Conservation (phyloP, 2,797 vertebrate species). For the Melanotaenia nigrans region DNA sequence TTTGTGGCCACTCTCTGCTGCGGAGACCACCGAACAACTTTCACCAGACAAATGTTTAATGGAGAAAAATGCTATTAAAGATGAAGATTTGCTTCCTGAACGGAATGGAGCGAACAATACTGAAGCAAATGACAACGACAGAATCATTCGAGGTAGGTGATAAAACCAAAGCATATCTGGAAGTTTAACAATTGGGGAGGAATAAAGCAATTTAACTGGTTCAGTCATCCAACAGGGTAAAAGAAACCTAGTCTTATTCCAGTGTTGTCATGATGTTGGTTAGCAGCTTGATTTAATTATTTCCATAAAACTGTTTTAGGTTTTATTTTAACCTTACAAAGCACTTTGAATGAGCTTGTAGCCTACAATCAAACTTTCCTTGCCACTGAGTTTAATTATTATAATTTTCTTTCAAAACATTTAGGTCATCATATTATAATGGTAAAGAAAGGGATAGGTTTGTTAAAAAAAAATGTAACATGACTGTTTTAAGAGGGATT, state of each 20-base stretch:
- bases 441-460: too few relatives aligned
- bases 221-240: neutral
- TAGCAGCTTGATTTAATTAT: too few relatives aligned
- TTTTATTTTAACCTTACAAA: too few relatives aligned
- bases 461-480: too few relatives aligned
- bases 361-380: too few relatives aligned
- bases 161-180: neutral
- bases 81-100: neutral
- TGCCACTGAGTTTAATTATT: too few relatives aligned
- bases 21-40: slow-evolving; percentile 28
- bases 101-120: neutral
- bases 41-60: neutral
- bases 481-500: too few relatives aligned
- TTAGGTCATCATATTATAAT: too few relatives aligned
- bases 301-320: too few relatives aligned
- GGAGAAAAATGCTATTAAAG: slow-evolving; percentile 1
- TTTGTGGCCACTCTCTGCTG: neutral
- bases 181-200: neutral
- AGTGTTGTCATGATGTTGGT: too few relatives aligned
- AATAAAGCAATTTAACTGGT: neutral
- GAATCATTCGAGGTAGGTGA: slow-evolving; percentile 35
- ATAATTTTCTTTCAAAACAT: too few relatives aligned
- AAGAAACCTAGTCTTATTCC: neutral
- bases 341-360: too few relatives aligned
- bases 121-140: slow-evolving; percentile 63